These are phyloP conservation scores for Laothoe populi DNA, from an alignment of 2,888 invertebrate species.

Conservation along the genomic window DNA sequence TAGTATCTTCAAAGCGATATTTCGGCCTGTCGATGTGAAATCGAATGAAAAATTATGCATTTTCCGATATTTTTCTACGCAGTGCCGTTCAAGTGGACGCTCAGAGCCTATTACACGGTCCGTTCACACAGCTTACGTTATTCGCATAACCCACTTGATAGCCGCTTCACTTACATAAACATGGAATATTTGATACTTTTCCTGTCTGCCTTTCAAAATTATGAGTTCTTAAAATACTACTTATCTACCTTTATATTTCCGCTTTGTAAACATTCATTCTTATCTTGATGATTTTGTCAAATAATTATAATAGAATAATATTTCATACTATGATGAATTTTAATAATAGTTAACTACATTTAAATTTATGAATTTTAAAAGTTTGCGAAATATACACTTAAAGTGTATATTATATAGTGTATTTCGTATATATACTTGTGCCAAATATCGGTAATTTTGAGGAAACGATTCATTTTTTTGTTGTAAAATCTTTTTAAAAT, in stretches of 20 bases:
- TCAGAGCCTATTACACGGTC: slow-evolving; percentile 73
- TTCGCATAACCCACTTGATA: slow-evolving; percentile 30
- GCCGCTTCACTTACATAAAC: slow-evolving; percentile 31
- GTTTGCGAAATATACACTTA: not conserved
- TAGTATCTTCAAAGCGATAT: not conserved
- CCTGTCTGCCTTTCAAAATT: not conserved
- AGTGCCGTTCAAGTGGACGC: slow-evolving; percentile 63
- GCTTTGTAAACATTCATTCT: not conserved
- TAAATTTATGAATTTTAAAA: not conserved
- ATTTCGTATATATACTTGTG: too few relatives aligned
- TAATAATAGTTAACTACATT: not conserved
- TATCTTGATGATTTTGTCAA: not conserved
- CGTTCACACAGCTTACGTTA: slow-evolving; percentile 52
- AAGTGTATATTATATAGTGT: too few relatives aligned
- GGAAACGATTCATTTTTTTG: too few relatives aligned
- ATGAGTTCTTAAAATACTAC: not conserved
- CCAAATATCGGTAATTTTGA: too few relatives aligned
- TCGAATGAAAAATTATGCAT: slow-evolving; percentile 82
- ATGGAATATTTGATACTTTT: slow-evolving; percentile 23
- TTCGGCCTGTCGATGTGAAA: slow-evolving; percentile 59
- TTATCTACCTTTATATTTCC: not conserved
- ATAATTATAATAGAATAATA: not conserved
- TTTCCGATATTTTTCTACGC: slow-evolving; percentile 73
- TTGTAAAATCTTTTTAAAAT: too few relatives aligned
- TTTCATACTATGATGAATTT: not conserved